These are phyloP conservation scores for Coregonus suidteri DNA, from an alignment of 2,797 vertebrate genomes.

Conservation along the genomic window DNA sequence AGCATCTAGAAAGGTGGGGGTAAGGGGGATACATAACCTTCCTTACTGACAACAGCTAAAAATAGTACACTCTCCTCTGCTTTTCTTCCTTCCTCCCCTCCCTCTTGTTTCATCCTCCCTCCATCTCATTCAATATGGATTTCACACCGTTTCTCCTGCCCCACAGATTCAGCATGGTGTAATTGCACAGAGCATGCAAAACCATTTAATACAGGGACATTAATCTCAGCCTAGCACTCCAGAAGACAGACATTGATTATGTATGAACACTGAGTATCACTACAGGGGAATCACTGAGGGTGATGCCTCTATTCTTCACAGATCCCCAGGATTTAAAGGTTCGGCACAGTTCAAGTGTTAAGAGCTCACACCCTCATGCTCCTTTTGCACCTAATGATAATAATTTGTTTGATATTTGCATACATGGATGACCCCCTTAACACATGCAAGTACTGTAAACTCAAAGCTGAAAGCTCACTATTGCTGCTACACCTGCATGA, in stretches of 20 bases:
- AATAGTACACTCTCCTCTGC: constrained; percentile 44
- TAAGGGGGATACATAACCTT: constrained; percentile 48
- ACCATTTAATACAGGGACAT: constrained; percentile 63
- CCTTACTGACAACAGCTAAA: constrained; percentile 56
- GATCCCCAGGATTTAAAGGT: constrained; percentile 30
- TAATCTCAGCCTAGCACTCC: constrained; percentile 59
- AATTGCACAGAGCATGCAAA: constrained; percentile 54
- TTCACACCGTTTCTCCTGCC: constrained; percentile 40
- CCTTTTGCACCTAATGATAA: constrained; percentile 35
- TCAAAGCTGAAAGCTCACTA: constrained; percentile 14
- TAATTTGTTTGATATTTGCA: constrained; percentile 44
- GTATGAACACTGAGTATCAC: constrained; percentile 51
- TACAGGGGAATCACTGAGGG: constrained; percentile 13
- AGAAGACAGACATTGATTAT: constrained; percentile 55
- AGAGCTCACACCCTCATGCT: constrained; percentile 33
- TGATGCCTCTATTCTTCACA: constrained; percentile 22
- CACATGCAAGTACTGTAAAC: not conserved
- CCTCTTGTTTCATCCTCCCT: constrained; percentile 49
- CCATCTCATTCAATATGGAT: constrained; percentile 59
- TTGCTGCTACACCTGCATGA: not conserved
- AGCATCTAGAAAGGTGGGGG: constrained; percentile 32
- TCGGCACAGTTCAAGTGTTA: constrained; percentile 22
- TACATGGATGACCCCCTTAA: constrained; percentile 30
- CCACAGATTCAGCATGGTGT: constrained; percentile 46
- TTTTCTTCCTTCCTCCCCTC: constrained; percentile 9